phyloP scores from a whole-genome alignment of 2,113 vertebrate species.

The Tinamus guttatus region DNA sequence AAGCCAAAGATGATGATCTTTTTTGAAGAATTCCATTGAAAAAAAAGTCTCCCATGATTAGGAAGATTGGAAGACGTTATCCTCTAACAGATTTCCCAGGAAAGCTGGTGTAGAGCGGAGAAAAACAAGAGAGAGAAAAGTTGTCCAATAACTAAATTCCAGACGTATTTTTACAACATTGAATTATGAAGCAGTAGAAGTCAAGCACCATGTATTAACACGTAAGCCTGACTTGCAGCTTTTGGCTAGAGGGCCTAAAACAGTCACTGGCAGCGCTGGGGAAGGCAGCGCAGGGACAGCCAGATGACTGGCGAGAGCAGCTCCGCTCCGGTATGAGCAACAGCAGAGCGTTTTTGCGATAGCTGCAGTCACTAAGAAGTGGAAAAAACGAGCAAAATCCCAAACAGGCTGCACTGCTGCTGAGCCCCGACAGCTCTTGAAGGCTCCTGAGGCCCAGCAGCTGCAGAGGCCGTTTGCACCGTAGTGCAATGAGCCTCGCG shows the following conservation, averaged over 20 bases:
- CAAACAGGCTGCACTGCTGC: not conserved
- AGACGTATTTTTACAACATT: not conserved
- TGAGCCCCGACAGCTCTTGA: not conserved
- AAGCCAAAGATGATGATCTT: not conserved
- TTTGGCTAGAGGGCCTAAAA: not conserved
- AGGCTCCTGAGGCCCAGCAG: not conserved
- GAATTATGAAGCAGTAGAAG: not conserved
- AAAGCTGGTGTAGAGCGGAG: not conserved
- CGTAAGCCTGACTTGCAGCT: not conserved
- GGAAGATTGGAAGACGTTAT: not conserved
- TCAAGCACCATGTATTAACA: not conserved
- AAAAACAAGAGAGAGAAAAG: not conserved
- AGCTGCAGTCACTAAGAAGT: not conserved
- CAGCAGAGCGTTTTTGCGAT: not conserved
- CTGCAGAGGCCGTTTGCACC: not conserved
- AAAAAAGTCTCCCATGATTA: not conserved
- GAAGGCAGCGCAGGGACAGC: fast-evolving
- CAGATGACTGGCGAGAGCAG: not conserved
- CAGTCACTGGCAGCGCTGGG: not conserved
- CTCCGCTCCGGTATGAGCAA: not conserved
- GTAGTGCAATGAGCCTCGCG: not conserved
- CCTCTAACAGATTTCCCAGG: not conserved
- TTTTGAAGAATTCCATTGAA: not conserved
- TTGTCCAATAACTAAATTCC: not conserved
- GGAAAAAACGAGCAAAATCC: not conserved